Base-by-base conservation (phyloP, 2,888 invertebrate genomes). In the Hypercompe scribonia region DNA sequence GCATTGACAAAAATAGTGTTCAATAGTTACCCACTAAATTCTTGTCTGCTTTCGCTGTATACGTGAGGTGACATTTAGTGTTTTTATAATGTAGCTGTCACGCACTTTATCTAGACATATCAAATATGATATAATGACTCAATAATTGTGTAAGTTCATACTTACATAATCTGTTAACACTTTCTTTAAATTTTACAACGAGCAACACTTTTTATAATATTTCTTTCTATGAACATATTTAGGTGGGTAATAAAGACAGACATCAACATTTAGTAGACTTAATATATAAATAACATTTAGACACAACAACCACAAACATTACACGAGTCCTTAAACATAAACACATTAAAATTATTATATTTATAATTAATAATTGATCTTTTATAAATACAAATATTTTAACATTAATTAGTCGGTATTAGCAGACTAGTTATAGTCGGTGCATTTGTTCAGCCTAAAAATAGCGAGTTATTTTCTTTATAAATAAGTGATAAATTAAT, bases 351-450 rank as follows among this genome's bases (percentile, higher is more conserved):
- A 2, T 61, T 42, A 69, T 31, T 8, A 36, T 28, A 34, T 28
- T 34, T 71, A 68, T 63, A 18, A 42, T 68, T 72, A 72, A 64
- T 72, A 72, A 72, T 72, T 72, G 72, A 67, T 68, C 50, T 71
- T 61, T 68, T 24, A 61, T 33, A 63, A 46, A 54, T 46, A 63
- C 21, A 66, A 31, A 61, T 61, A n/a, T 54, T 54, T 54, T n/a
- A 31, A 61, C 31, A 24, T 18, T 15, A 31, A 61, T 15, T 61
- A 58, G 58, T 58, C 31, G 61, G 31, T 61, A 18, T 31, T 31
- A 61, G 18, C 31, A 31, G 31, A 18, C 18, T 61, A 15, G 18
- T 31, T 31, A 61, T 18, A 58, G 13, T 58, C 28, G 13, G 28
- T 50, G 15, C 58, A 58, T 58, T 58, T 58, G 13, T 4, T 28